Base-by-base conservation (phyloP, 2,797 vertebrate species). In the Neoniphon sammara region DNA sequence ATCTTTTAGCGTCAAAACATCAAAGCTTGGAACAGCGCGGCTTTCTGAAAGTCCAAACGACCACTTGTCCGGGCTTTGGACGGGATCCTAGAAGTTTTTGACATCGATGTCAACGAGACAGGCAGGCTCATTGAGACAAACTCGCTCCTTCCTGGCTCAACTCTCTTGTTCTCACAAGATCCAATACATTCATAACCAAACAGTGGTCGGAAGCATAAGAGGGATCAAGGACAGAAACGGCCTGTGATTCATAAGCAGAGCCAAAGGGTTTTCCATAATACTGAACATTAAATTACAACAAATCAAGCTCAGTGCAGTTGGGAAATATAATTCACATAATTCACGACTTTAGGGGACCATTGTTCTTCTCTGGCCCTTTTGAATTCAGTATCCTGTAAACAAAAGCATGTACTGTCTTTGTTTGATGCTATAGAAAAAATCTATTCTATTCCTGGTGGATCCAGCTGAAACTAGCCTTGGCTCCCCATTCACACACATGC, bases 31-130 rank as follows among this genome's bases (percentile, higher is more conserved):
- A 88, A 67, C 58, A 65, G 82, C 30, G 78, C 83, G 62, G 36
- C 67, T 42, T 77, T 85, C 83, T 68, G 70, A 64, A 60, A 78
- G 77, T 77, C 84, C 77, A 83, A 89, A 85, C 75, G 85, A 89
- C 86, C 82, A 81, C 86, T 91, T 89, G 88, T 87, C 80, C 77
- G 75, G 74, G 75, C 54, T 91, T 31, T 93, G 91, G 90, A 91
- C 3, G 70, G 57, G 86, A 86, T 91, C 88, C 88, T 85, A 84
- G 87, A 91, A 70, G 74, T 86, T 87, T 90, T 71, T 90, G 85
- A 91, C 86, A 91, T 82, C 12, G 15, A 81, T 85, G 86, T 90
- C 87, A 89, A 76, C 11, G 75, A 85, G 83, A 88, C 84, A 89
- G 86, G 65, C 85, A 66, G 82, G 69, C 82, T 88, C 87, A 90